Percentiles rank a stretch among this genome's conserved stretches.
Evolutionary conservation across 64 coral and sea anemone genomes (phyloP).

Genomic region (Montipora efflorescens): DNA sequence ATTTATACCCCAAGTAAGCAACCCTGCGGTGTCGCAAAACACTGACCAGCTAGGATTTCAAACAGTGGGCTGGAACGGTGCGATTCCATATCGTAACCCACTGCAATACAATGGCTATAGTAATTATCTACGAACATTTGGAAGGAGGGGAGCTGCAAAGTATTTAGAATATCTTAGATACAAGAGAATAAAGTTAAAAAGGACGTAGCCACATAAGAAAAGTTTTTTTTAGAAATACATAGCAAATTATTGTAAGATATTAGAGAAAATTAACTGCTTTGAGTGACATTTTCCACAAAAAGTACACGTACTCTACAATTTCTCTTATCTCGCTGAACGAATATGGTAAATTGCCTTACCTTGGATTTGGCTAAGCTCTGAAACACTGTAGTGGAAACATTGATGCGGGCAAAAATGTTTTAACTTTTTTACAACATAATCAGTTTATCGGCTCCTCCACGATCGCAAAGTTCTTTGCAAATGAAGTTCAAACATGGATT

Average conservation of each 20-base stretch:
- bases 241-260: slow-evolving; percentile 27
- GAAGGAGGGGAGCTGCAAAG: slow-evolving; percentile 26
- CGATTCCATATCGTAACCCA: neutral
- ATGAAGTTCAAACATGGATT: no score
- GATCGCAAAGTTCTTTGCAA: no score
- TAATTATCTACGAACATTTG: slow-evolving; percentile 49
- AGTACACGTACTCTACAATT: no score
- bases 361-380: no score
- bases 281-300: neutral
- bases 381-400: no score
- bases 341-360: no score
- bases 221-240: neutral
- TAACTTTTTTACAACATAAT: no score
- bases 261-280: neutral
- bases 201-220: neutral
- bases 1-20: slow-evolving; percentile 13
- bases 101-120: slow-evolving; percentile 23
- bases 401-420: no score
- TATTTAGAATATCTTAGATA: slow-evolving; percentile 45
- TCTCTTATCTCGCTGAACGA: neutral
- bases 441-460: no score
- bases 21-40: slow-evolving; percentile 11
- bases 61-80: neutral
- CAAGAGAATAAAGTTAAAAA: slow-evolving; percentile 51
- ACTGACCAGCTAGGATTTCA: slow-evolving; percentile 45